Evolutionary conservation across 2,797 vertebrate genomes (phyloP).

Genomic region (Phrynocephalus forsythii): DNA sequence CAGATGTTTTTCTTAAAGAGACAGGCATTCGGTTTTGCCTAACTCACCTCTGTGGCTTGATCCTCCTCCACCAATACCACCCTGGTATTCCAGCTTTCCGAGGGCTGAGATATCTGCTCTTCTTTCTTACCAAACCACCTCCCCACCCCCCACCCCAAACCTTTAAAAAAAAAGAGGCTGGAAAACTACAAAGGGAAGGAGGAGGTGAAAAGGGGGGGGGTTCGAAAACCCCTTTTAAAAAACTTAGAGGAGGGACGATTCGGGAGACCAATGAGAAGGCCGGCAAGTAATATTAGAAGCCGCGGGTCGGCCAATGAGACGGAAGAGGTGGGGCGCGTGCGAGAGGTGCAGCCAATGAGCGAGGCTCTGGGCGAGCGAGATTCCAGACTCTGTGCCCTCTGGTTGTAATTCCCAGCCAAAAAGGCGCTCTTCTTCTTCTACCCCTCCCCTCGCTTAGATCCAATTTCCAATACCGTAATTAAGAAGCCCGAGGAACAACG

Average conservation of each 20-base stretch:
- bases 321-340: background rate
- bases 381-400: no score
- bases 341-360: constrained; percentile 10
- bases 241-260: constrained; percentile 5
- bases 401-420: no score
- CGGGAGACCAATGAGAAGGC: background rate
- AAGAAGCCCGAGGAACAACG: no score
- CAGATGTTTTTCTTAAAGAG: constrained; percentile 27
- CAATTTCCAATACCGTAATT: no score
- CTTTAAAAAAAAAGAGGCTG: background rate
- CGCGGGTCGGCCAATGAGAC: background rate
- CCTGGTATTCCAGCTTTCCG: background rate
- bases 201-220: background rate
- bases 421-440: no score
- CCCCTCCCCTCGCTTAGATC: no score
- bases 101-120: background rate
- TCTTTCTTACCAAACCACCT: background rate
- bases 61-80: background rate
- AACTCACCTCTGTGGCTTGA: constrained; percentile 23
- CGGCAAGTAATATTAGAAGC: background rate
- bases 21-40: background rate
- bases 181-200: background rate
- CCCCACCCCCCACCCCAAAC: background rate
- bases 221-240: constrained; percentile 27
- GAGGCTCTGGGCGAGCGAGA: no score